Evolutionary conservation across 1,140 invertebrate genomes (phyloP).

Genomic region (Himalopsyche phryganea): DNA sequence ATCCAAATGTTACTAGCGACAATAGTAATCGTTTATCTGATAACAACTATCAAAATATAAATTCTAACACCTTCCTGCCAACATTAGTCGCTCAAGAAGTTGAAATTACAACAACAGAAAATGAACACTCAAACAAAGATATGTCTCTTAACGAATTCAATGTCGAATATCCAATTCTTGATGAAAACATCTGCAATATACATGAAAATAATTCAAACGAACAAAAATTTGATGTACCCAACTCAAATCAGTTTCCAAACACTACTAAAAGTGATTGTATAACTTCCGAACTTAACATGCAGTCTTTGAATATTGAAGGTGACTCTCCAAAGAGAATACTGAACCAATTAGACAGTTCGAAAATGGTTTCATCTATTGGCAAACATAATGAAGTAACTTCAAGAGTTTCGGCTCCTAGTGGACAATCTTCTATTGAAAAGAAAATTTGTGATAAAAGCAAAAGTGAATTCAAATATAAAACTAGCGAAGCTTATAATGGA

Average conservation of each 20-base stretch:
- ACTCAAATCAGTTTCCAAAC: too few species aligned
- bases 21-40: background rate
- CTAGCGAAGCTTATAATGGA: conserved; percentile 74
- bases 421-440: too few species aligned
- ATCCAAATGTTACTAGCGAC: conserved; percentile 37
- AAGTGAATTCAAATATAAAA: conserved; percentile 1
- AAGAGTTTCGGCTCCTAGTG: too few species aligned
- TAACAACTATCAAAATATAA: conserved; percentile 33
- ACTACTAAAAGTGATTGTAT: too few species aligned
- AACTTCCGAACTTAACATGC: background rate
- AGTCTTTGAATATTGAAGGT: background rate
- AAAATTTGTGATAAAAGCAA: background rate
- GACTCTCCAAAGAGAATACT: background rate
- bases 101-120: conserved; percentile 44
- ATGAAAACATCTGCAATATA: too few species aligned
- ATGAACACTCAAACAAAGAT: conserved; percentile 10
- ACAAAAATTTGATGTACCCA: too few species aligned
- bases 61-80: conserved; percentile 47
- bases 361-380: too few species aligned
- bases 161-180: too few species aligned
- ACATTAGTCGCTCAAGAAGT: conserved; percentile 48
- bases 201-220: too few species aligned
- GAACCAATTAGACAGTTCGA: too few species aligned
- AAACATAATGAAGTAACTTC: too few species aligned
- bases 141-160: too few species aligned